Evolutionary conservation across 2,888 invertebrate species (phyloP), one percentile per base, ranked within the genome.

Genomic region (Artemia sinica): DNA sequence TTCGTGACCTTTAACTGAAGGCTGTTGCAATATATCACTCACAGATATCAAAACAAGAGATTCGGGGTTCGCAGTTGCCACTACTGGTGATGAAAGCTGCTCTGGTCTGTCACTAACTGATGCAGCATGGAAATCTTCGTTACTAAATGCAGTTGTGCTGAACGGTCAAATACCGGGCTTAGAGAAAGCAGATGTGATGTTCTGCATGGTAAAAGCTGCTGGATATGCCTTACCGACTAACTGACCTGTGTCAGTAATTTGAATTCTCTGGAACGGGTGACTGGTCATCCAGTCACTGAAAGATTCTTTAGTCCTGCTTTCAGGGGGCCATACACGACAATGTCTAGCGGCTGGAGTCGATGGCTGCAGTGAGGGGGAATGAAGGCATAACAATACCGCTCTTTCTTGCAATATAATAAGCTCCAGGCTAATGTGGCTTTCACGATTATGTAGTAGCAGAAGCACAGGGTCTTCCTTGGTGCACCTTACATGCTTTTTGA

Each of bases 131-230:
- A 75, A 76, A 69, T 76, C 75, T 49, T 73, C 49, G 63, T 76
- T 75, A 49, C 72, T 73, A 72, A 77, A 77, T 67, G 76, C 69
- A 70, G 75, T 67, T 68, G 73, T 72, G 71, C 78, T 73, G 68
- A 74, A 75, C 12, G 76, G 75, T 69, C 69, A 76, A 67, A 76
- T 77, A 67, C 77, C 77, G 50, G 76, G 74, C 65, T 73, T 73
- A 72, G 72, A 79, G 65, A 52, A 52, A n/a, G 52, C 52, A n/a
- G 52, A 52, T n/a, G 52, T 52, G 52, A 52, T 52, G n/a, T 3
- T 52, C n/a, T 52, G 52, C 52, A n/a, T 52, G 13, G 52, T 52
- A n/a, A 52, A n/a, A n/a, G 2, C 13, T n/a, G n/a, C 52, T 52
- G n/a, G 52, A 52, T 52, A 52, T n/a, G 1, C 52, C 52, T 13